These are phyloP conservation scores for Lateolabrax maculatus DNA, from an alignment of 2,797 vertebrate genomes.

Conservation along the genomic window DNA sequence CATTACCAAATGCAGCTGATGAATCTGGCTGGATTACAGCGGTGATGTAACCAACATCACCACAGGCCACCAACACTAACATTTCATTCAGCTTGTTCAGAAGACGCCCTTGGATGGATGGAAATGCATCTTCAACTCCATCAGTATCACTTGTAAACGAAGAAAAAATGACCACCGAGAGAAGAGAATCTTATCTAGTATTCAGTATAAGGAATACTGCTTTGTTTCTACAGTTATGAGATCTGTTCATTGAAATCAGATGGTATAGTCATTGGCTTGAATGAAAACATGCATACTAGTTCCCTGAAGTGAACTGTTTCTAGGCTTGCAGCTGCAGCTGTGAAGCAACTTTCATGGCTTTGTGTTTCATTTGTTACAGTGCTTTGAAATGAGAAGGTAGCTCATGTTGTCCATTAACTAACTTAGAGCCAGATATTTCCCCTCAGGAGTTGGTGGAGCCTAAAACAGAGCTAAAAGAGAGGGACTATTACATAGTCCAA, in stretches of 20 bases:
- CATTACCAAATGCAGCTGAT: neutral
- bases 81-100: slow-evolving; percentile 9
- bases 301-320: neutral
- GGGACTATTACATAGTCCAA: too few relatives aligned
- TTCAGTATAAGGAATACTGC: neutral
- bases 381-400: neutral
- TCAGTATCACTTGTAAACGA: neutral
- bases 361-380: neutral
- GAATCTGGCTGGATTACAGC: slow-evolving; percentile 9
- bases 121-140: neutral
- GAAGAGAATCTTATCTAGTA: neutral
- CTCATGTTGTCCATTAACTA: neutral
- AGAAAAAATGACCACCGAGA: neutral
- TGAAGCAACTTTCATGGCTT: neutral
- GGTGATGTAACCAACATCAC: slow-evolving; percentile 11
- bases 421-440: neutral
- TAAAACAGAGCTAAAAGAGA: neutral
- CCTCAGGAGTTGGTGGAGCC: neutral
- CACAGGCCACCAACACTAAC: neutral
- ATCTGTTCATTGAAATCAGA: slow-evolving; percentile 9
- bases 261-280: neutral
- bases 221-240: neutral
- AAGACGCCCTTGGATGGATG: neutral
- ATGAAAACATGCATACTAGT: neutral
- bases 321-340: neutral